These are phyloP conservation scores for Abrostola tripartita DNA, from an alignment of 2,888 invertebrate genomes.

Conservation along the genomic window DNA sequence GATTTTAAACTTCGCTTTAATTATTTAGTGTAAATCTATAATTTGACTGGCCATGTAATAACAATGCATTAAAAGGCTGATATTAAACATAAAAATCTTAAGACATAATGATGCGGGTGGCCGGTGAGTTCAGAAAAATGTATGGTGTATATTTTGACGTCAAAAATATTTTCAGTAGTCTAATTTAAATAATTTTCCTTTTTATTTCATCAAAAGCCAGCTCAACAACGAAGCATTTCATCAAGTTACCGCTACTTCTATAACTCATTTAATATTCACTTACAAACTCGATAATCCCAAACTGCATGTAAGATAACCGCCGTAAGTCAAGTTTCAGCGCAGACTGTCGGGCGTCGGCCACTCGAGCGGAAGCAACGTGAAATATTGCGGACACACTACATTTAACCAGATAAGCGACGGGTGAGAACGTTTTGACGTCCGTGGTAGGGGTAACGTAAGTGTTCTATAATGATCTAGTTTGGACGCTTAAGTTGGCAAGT, in stretches of 20 bases:
- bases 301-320: constrained; percentile 11
- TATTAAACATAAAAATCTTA: too few relatives aligned
- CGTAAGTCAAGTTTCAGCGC: constrained; percentile 53
- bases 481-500: constrained; percentile 2
- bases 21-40: too few relatives aligned
- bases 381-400: constrained; percentile 63
- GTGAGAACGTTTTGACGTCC: constrained; percentile 55
- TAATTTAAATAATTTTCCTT: not conserved
- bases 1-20: too few relatives aligned
- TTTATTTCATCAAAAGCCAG: not conserved
- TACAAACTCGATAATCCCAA: constrained; percentile 39
- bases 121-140: too few relatives aligned
- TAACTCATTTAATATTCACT: constrained; percentile 36
- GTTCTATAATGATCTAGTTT: constrained; percentile 6
- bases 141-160: too few relatives aligned
- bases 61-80: too few relatives aligned
- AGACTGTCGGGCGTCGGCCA: constrained; percentile 61
- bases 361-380: constrained; percentile 61
- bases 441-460: constrained; percentile 48
- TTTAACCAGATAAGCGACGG: constrained; percentile 62
- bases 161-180: not conserved
- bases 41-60: too few relatives aligned
- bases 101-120: too few relatives aligned
- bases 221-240: not conserved
- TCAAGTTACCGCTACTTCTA: constrained; percentile 2